Base-by-base conservation (phyloP, 1,140 invertebrate genomes). In the Stegodyphus mimosarum region DNA sequence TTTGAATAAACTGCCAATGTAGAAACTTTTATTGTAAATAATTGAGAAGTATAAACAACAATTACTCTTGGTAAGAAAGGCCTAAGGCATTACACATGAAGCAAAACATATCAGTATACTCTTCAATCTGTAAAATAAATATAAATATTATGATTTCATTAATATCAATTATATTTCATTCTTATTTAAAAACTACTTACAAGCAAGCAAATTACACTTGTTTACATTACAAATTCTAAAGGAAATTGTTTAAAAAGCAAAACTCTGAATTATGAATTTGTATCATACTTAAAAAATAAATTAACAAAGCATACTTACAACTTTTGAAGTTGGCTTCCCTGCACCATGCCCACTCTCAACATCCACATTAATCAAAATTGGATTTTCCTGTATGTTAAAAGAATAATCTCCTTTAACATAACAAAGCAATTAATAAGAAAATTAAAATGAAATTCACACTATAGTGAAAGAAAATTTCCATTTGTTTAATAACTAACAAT, bases 311-410 rank as follows among this genome's bases (percentile, higher is more conserved):
- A 3, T 33, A 33, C 93, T 93, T 91, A 96, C 95, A 85, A 96
- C 91, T 94, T 98, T 98, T 7, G 93, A 91, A n/a, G 97, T 99
- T 74, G 98, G 97, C 91, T 99, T 99, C 48, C 98, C 98, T 87
- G 94, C 93, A 72, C 98, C 98, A 92, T 99, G 98, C 0, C 98
- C 98, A 66, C 97, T 95, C 91, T 98, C 98, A 10, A 95, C 97
- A 89, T 99, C 98, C 83, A 99, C 93, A 83, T 95, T 92, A 53
- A 97, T 94, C 55, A 99, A 89, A 74, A 99, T 89, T 0, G 98
- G 98, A 89, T 97, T 97, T n/a, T 90, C 93, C 93, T 98, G 94
- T 17, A 89, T 67, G 10, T 33, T 33, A 3, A 33, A 33, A 33
- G 33, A 33, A 33, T 1, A 3, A 33, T 1, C 33, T 33, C 1